A percentile compares a stretch with the other conserved stretches of the same genome.
Evolutionary conservation across 2,797 vertebrate genomes (phyloP).

Genomic region (Enoplosus armatus): DNA sequence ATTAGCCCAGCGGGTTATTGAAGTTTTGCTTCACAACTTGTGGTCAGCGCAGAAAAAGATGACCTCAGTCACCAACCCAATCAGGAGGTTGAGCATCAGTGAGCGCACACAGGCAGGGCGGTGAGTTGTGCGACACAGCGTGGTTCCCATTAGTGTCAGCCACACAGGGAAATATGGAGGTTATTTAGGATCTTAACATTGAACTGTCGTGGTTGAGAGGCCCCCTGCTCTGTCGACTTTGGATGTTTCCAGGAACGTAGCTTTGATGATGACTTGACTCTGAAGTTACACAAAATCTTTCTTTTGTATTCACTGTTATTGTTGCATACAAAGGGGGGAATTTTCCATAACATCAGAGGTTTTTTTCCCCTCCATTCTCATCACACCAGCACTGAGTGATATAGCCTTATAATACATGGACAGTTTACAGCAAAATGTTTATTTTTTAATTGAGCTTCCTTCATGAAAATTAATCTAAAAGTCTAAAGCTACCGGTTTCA

Average conservation of each 20-base stretch:
- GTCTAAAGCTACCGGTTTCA: conserved; percentile 11
- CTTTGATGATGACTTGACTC: conserved; percentile 45
- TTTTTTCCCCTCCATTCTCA: not conserved
- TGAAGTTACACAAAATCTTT: conserved; percentile 12
- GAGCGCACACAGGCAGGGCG: conserved; percentile 37
- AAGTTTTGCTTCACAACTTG: conserved; percentile 76
- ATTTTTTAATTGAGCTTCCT: conserved; percentile 1
- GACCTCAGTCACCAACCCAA: conserved; percentile 70
- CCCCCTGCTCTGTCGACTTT: conserved; percentile 42
- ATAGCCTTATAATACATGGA: not conserved
- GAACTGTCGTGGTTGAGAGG: conserved; percentile 59
- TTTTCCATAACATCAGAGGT: not conserved
- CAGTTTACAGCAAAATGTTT: not conserved
- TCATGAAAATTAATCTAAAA: not conserved
- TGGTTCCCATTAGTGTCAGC: conserved; percentile 82
- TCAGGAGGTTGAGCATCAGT: conserved; percentile 66
- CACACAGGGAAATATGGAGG: conserved; percentile 74
- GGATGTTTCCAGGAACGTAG: conserved; percentile 30
- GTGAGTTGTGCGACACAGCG: conserved; percentile 65
- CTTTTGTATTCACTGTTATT: conserved; percentile 10
- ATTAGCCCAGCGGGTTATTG: conserved; percentile 80
- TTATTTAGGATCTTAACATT: conserved; percentile 73
- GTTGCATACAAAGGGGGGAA: not conserved
- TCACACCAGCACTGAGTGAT: not conserved
- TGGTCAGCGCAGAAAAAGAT: conserved; percentile 71